Percentiles rank a stretch among this genome's conserved stretches.
These are phyloP conservation scores for Epizoanthus stellaris DNA, from an alignment of 92 coral and sea anemone species.

Conservation along the genomic window DNA sequence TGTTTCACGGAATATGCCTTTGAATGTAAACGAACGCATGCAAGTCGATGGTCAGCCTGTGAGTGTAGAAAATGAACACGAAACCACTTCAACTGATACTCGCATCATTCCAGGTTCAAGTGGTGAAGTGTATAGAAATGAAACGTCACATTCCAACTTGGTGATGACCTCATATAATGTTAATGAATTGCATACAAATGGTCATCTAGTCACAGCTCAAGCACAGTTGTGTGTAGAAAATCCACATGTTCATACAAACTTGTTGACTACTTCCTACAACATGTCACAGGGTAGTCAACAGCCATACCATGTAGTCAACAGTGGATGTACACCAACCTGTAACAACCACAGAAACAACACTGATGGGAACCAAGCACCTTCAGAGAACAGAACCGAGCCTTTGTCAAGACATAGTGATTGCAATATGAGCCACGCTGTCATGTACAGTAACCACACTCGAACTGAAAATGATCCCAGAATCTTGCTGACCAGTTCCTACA, in stretches of 20 bases:
- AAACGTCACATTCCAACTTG: neutral
- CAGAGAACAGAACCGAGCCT: neutral
- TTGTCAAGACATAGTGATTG: neutral
- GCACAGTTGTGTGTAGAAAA: neutral
- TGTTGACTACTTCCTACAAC: neutral
- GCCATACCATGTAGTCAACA: neutral
- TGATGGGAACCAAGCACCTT: neutral
- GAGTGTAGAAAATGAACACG: neutral
- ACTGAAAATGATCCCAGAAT: neutral
- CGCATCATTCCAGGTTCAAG: neutral
- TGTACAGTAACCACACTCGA: neutral
- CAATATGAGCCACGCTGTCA: neutral
- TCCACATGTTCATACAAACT: neutral
- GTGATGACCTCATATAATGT: neutral
- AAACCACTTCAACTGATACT: neutral
- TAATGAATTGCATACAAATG: neutral
- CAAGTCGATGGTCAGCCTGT: neutral
- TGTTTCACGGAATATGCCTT: slow-evolving; percentile 9
- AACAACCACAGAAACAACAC: neutral
- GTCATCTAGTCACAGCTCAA: neutral
- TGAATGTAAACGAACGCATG: neutral
- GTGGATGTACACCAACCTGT: neutral
- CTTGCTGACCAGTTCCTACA: neutral
- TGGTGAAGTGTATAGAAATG: slow-evolving; percentile 1
- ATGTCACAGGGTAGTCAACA: neutral